Base-by-base conservation (phyloP, 2,113 vertebrate species). In the Halichoeres trimaculatus region DNA sequence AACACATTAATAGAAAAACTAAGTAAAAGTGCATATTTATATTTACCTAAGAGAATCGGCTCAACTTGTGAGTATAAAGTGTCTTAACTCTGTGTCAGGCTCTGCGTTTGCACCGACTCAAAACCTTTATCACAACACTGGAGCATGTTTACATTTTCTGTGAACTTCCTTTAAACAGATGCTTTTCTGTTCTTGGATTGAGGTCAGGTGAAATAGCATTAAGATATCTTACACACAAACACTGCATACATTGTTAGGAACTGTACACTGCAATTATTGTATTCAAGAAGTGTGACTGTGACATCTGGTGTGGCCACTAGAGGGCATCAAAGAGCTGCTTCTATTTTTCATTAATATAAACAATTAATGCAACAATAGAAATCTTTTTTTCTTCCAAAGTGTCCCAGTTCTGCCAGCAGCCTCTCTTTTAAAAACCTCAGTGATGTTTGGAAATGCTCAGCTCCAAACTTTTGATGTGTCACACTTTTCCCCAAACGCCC, bases 391-490 rank as follows among this genome's bases (percentile, higher is more conserved):
- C 24, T 35, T 14, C 20, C 50, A 35, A 41, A 61, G 22, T 83
- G 84, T 56, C 74, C 84, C 70, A 85, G 77, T 71, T 89, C 68
- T 84, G 64, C 69, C 80, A 79, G n/a, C 19, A 57, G 40, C 13
- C 26, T 66, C 60, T 62, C 45, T 64, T 74, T 80, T 48, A 76
- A 56, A 57, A 51, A 19, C n/a, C 63, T 41, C 38, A 36, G 8
- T 36, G 48, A 77, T 74, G 65, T 54, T 55, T 54, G 34, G 48
- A 52, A 70, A 80, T 55, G 41, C 57, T 57, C 60, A 57, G 56
- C 34, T 23, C 41, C 48, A 56, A 57, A 80, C 70, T 34, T 69
- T 4, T 80, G 60, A 82, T 63, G 81, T 71, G 43, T 78, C 69
- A 23, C 64, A 57, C 50, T 51, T 69, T 17, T 24, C 59, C 60